Conservation (phyloP, 1,140 invertebrate genomes). For the Drosophila bifasciata region DNA sequence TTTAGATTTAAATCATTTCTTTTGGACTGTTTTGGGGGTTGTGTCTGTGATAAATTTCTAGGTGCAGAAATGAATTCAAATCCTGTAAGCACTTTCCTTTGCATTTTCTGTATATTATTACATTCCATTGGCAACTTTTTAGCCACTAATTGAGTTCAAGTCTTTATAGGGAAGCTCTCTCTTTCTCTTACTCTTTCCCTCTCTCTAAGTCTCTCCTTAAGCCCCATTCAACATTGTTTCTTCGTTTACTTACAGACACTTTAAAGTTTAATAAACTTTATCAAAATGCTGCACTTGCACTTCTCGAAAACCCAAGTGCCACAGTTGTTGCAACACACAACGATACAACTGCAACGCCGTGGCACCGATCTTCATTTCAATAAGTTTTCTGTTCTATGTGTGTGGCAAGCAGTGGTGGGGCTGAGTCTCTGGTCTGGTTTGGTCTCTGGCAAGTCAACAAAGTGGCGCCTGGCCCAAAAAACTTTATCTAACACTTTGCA, state of each 20-base stretch:
- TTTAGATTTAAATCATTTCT: no score
- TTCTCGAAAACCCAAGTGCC: slow-evolving; percentile 40
- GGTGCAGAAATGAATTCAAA: no score
- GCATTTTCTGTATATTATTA: no score
- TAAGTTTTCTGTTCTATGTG: slow-evolving; percentile 39
- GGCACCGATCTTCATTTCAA: slow-evolving; percentile 47
- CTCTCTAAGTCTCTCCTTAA: no score
- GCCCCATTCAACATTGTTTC: neutral
- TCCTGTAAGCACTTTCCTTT: no score
- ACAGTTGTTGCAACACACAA: slow-evolving; percentile 35
- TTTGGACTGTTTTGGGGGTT: no score
- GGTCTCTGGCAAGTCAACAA: slow-evolving; percentile 72
- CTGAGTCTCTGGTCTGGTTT: neutral
- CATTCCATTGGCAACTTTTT: no score
- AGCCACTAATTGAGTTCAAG: no score
- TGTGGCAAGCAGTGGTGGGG: neutral
- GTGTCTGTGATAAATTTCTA: no score
- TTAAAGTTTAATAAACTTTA: slow-evolving; percentile 52
- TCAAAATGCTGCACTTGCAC: slow-evolving; percentile 27
- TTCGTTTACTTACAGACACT: slow-evolving; percentile 24
- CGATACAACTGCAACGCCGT: slow-evolving; percentile 36
- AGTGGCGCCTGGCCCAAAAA: slow-evolving; percentile 56
- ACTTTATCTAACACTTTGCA: slow-evolving; percentile 74
- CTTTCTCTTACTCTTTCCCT: no score
- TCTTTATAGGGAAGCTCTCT: no score